Evolutionary conservation across 2,113 vertebrate species (phyloP).

Genomic region (Zosterops japonicus): DNA sequence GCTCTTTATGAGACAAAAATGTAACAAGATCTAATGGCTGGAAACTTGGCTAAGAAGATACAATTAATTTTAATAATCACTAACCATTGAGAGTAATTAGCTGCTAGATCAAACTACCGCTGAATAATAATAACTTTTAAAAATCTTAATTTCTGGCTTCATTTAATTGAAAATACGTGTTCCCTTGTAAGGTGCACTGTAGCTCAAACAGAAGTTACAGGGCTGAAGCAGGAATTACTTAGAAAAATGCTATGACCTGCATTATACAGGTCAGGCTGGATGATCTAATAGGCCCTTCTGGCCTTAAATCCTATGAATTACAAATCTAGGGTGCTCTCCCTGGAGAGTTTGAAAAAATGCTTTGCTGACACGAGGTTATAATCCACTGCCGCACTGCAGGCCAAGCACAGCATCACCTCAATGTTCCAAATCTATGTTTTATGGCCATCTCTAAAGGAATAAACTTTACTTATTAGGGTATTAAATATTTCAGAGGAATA

Average conservation of each 20-base stretch:
- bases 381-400: background rate
- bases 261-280: background rate
- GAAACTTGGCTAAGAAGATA: background rate
- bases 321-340: background rate
- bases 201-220: background rate
- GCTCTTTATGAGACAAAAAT: background rate
- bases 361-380: background rate
- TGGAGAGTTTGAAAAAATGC: background rate
- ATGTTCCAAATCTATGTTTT: background rate
- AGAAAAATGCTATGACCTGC: background rate
- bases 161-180: background rate
- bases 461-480: background rate
- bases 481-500: background rate
- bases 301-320: constrained; percentile 19
- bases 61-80: background rate
- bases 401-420: background rate
- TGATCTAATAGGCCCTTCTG: background rate
- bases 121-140: background rate
- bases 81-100: background rate
- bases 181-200: background rate
- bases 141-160: background rate
- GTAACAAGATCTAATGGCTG: background rate
- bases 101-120: background rate
- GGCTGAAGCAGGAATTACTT: constrained; percentile 1
- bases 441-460: background rate